phyloP scores from a whole-genome alignment of 2,888 invertebrate genomes.

The Lysandra coridon region DNA sequence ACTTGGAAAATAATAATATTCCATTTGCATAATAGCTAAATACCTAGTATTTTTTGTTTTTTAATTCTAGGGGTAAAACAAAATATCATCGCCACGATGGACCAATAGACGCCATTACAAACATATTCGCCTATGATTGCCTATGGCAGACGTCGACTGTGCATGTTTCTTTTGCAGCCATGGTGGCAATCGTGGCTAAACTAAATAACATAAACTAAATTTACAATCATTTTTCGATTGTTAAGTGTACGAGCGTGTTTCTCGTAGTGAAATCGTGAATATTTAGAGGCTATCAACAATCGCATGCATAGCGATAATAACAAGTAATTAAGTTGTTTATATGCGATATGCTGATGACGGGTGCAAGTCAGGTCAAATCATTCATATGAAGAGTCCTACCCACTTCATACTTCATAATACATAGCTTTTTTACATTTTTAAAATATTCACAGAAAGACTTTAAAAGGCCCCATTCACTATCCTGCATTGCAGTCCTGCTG shows the following conservation, averaged over 20 bases:
- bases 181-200: no score
- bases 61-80: not conserved
- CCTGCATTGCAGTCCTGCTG: no score
- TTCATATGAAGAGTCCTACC: not conserved
- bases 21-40: not conserved
- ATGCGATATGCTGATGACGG: slow-evolving; percentile 1
- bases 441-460: no score
- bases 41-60: not conserved
- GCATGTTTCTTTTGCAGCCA: no score
- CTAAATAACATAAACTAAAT: no score
- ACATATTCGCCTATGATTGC: no score
- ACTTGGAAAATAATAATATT: not conserved
- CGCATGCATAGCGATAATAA: slow-evolving; percentile 17
- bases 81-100: no score
- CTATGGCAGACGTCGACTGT: no score
- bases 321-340: not conserved
- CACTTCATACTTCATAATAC: not conserved
- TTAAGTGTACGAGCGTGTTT: not conserved
- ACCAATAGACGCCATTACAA: no score
- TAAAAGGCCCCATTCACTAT: no score
- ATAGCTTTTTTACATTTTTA: no score
- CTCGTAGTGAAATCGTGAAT: slow-evolving; percentile 6
- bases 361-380: not conserved
- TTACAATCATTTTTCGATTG: no score
- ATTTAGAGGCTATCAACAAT: slow-evolving; percentile 16